Conservation (phyloP, 2,113 vertebrate genomes). For the Triplophysa dalaica region DNA sequence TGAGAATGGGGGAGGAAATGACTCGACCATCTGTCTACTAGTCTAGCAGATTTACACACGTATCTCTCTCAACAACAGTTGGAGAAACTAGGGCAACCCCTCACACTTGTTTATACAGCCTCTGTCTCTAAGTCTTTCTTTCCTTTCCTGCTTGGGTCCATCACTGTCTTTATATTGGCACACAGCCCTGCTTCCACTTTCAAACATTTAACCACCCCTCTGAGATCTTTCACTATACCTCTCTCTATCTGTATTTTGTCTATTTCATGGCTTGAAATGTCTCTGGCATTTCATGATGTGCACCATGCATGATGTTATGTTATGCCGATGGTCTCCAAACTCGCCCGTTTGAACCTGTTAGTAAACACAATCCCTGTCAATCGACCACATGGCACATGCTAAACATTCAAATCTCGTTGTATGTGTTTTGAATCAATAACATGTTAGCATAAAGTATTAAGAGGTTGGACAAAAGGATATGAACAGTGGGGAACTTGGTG, state of each 20-base stretch:
- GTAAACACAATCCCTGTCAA: too few species aligned
- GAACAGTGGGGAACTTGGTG: too few species aligned
- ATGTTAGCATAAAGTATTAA: too few species aligned
- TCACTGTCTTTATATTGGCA: background rate
- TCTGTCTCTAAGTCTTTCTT: slow-evolving; percentile 4
- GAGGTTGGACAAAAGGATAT: too few species aligned
- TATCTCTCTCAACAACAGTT: slow-evolving; percentile 26
- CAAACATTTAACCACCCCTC: background rate
- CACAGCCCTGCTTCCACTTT: background rate
- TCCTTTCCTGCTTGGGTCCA: slow-evolving; percentile 1
- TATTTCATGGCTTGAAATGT: background rate
- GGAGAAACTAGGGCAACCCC: slow-evolving; percentile 5
- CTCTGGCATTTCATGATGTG: background rate
- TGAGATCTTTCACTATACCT: background rate
- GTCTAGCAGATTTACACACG: slow-evolving; percentile 11
- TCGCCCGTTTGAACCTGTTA: too few species aligned
- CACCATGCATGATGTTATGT: background rate
- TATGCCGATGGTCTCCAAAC: background rate
- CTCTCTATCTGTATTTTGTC: background rate
- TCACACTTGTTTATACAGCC: slow-evolving; percentile 22
- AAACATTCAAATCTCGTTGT: too few species aligned
- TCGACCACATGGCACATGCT: too few species aligned
- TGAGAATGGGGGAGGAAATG: slow-evolving; percentile 37
- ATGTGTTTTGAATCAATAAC: too few species aligned
- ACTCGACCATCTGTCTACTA: slow-evolving; percentile 27